A percentile compares a stretch with the other conserved stretches of the same genome.
Evolutionary conservation across 2,797 vertebrate species (phyloP).

Genomic region (Acanthurus lineatus): DNA sequence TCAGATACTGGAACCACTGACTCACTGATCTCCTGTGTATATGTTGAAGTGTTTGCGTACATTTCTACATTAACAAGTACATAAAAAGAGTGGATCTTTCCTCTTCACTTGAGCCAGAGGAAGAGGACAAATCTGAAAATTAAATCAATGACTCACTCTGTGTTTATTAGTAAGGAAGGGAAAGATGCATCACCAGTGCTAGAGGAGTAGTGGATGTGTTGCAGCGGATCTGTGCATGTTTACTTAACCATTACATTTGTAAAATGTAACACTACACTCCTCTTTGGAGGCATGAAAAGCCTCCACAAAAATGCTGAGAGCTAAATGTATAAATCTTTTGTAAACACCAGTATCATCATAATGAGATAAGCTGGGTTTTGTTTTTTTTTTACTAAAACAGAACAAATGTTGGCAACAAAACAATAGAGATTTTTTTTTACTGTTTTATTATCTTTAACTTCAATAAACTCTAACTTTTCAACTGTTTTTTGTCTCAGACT

Average conservation of each 20-base stretch:
- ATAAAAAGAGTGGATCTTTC: conserved; percentile 24
- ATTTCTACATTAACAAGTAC: conserved; percentile 27
- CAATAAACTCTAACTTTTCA: background rate
- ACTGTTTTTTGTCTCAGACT: background rate
- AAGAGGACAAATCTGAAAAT: conserved; percentile 15
- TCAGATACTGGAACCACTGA: conserved; percentile 21
- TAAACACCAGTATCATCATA: too few species aligned
- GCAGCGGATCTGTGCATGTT: conserved; percentile 5
- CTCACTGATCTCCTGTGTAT: conserved; percentile 32
- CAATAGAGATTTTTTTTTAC: too few species aligned
- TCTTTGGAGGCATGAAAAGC: background rate
- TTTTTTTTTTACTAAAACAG: too few species aligned
- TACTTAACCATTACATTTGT: conserved; percentile 8
- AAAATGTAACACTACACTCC: background rate
- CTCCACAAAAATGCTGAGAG: background rate
- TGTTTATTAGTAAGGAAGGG: conserved; percentile 31
- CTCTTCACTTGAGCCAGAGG: conserved; percentile 9
- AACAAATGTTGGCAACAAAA: too few species aligned
- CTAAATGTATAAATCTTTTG: background rate
- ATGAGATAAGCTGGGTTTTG: too few species aligned
- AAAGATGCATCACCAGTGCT: conserved; percentile 19
- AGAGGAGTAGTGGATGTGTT: conserved; percentile 8
- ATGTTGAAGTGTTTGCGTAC: conserved; percentile 8
- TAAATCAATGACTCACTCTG: conserved; percentile 38
- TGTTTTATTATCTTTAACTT: background rate